Evolutionary conservation across 2,888 invertebrate species (phyloP), one percentile per base, ranked within the genome.

Genomic region (Noctuana brunneofusca): DNA sequence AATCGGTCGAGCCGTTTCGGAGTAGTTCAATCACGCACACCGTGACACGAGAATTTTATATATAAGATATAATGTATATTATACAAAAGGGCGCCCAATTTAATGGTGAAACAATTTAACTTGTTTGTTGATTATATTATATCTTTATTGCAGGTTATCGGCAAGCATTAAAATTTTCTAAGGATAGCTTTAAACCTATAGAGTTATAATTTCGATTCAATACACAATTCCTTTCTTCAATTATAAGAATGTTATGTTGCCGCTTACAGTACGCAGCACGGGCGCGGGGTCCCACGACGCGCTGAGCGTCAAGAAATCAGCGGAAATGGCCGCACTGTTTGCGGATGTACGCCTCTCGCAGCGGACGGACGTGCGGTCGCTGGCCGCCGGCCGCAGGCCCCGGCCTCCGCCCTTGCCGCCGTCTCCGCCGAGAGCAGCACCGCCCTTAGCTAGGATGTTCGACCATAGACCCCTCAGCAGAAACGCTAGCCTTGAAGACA

Each of bases 251-350:
- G 3, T 6, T n/a, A 1, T 38, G 20, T 20, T n/a, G n/a, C n/a
- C n/a, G n/a, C 12, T 76, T 71, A 2, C 80, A 91, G 91, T 91
- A 3, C 84, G 91, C 38, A 91, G 90, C 65, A 89, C 89, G 0
- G 91, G 91, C 41, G 92, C 93, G 0, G 90, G 90, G 16, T 92
- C 93, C 0, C 92, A 93, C 56, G 96, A 96, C 72, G 96, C 96
- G 0, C 86, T 97, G 0, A 96, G 96, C 58, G 96, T 97, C 27
- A 97, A 97, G 83, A 97, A 97, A 80, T 96, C 96, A 2, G 97
- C 97, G 0, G 97, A 97, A 82, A 97, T 97, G 74, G 97, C 97
- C 0, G 97, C 97, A 0, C 87, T 97, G 27, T 97, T 97, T 80
- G 95, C 96, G 0, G 96, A 96, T 75, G 94, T 95, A 49, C 94